Percentiles rank a stretch among this genome's conserved stretches.
Evolutionary conservation across 1,140 invertebrate species (phyloP).

Genomic region (Pseudoatta argentina): DNA sequence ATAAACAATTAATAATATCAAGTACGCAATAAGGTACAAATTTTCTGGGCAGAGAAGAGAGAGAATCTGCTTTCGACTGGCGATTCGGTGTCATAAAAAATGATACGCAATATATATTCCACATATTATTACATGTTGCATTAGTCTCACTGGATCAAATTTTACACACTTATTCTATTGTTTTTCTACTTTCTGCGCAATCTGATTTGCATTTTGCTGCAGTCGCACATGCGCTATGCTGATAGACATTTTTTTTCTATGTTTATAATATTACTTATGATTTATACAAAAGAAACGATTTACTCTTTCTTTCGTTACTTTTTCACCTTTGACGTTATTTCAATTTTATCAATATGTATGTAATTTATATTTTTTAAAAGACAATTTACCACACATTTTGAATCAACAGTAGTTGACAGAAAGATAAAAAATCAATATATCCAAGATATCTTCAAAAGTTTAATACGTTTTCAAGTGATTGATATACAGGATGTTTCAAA

Average conservation of each 20-base stretch:
- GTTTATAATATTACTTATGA: not conserved
- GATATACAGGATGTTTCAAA: too few species aligned
- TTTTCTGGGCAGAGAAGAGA: not conserved
- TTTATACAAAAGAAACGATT: conserved; percentile 5
- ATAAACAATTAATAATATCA: not conserved
- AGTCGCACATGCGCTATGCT: not conserved
- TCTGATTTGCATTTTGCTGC: conserved; percentile 15
- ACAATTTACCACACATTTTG: not conserved
- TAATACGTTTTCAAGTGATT: not conserved
- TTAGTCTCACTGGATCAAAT: conserved; percentile 50
- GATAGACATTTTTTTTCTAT: conserved; percentile 20
- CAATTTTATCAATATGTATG: not conserved
- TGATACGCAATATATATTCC: conserved; percentile 15
- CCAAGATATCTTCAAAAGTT: not conserved
- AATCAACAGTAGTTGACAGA: not conserved
- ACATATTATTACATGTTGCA: conserved; percentile 5
- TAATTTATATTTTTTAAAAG: not conserved
- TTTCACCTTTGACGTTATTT: not conserved
- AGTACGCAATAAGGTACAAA: not conserved
- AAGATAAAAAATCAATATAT: conserved; percentile 11
- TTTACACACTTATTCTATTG: conserved; percentile 52
- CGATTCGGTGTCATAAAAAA: conserved; percentile 44
- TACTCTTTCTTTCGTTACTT: not conserved
- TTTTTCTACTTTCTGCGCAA: conserved; percentile 33
- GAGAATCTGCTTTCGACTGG: not conserved